Evolutionary conservation across 2,888 invertebrate genomes (phyloP).

Genomic region (Lasioglossum figueresi): DNA sequence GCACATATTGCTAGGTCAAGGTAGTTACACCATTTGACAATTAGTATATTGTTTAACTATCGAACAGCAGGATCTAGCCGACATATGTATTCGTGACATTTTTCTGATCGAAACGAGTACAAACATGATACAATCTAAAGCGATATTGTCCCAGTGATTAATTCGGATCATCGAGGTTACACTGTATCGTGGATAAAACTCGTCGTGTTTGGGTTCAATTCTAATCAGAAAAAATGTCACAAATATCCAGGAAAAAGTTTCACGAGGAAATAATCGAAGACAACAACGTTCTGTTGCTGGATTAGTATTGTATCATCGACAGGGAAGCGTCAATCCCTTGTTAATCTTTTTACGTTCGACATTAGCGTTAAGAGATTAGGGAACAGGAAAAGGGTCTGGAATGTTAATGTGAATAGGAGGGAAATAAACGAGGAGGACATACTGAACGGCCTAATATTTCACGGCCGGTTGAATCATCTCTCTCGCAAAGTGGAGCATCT

Average conservation of each 20-base stretch:
- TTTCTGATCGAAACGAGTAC: no score
- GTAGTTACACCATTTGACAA: constrained; percentile 52
- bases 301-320: neutral
- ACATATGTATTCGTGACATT: no score
- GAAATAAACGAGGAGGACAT: neutral
- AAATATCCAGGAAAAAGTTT: neutral
- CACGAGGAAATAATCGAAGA: neutral
- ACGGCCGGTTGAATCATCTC: neutral
- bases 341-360: neutral
- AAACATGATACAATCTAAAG: no score
- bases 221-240: neutral
- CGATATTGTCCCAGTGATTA: neutral
- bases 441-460: neutral
- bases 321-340: neutral
- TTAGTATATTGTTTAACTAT: neutral
- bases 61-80: neutral
- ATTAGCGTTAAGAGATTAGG: neutral
- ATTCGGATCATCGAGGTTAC: no score
- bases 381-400: neutral
- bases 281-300: neutral
- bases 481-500: constrained; percentile 4
- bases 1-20: constrained; percentile 89
- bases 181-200: neutral
- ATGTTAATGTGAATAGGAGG: neutral
- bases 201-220: neutral